Base-by-base conservation (phyloP, 1,140 invertebrate species). In the Lysiphlebus fabarum region DNA sequence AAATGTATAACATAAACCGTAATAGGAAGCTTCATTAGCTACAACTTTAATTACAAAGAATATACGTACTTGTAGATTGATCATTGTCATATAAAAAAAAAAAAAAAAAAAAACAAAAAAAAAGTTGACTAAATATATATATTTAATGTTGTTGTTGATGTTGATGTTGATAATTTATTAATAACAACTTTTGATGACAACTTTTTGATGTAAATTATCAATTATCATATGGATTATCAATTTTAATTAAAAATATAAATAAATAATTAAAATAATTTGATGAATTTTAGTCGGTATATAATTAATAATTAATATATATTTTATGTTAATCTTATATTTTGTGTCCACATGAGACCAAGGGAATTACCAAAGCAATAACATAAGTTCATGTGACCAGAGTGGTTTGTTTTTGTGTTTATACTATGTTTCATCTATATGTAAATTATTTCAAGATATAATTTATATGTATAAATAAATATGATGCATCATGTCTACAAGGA, bases 331-430 rank as follows among this genome's bases (percentile, higher is more conserved):
- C n/a, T n/a, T n/a, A n/a, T n/a, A 26, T 26, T 26, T 26, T 26
- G 17, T 26, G 65, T 66, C 62, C 55, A 57, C 51, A 60, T 60
- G 59, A 65, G 65, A 66, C 58, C 59, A 51, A 62, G 66, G 64
- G 69, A 76, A 72, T 73, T 67, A 68, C 56, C 64, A 64, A 69
- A 69, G 74, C 72, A 71, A 75, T 78, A 78, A 75, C 73, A 78
- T 78, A 77, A 79, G 78, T 51, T 34, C 49, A 36, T 51, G n/a
- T n/a, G 49, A 61, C 57, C 61, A 65, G 58, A 64, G 37, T 26
- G 17, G 49, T 33, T 51, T 33, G 36, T 51, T 51, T 26, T 36
- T 10, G 11, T n/a, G 49, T 51, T n/a, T n/a, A 51, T 33, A 37
- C 47, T 33, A 26, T 34, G 6, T 38, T 51, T 51, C 33, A 26